phyloP scores from a whole-genome alignment of 2,797 vertebrate genomes.

The Podarcis siculus region DNA sequence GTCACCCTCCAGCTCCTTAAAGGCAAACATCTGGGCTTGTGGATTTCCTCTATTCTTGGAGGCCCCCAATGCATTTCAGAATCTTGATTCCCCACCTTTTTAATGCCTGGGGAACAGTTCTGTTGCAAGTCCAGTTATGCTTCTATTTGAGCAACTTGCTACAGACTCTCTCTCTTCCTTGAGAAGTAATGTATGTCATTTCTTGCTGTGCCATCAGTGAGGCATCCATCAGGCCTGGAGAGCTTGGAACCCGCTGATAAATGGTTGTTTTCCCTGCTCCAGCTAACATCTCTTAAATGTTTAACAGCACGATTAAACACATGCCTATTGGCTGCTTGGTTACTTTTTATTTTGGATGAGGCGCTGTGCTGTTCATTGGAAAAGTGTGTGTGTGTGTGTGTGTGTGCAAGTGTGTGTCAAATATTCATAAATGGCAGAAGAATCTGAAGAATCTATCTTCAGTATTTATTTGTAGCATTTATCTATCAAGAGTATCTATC shows the following conservation, averaged over 20 bases:
- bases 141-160: constrained; percentile 14
- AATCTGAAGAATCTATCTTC: constrained; percentile 59
- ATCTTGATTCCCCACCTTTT: too few relatives aligned
- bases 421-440: constrained; percentile 66
- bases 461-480: constrained; percentile 71
- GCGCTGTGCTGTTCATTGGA: constrained; percentile 60
- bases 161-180: constrained; percentile 18
- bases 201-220: constrained; percentile 32
- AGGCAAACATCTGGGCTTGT: too few relatives aligned
- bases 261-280: constrained; percentile 47
- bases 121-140: neutral
- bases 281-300: constrained; percentile 64
- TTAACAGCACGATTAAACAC: constrained; percentile 57
- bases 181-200: neutral
- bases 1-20: too few relatives aligned
- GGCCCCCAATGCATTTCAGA: too few relatives aligned
- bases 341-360: constrained; percentile 62
- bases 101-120: too few relatives aligned
- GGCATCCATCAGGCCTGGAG: constrained; percentile 31
- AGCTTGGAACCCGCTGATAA: constrained; percentile 53
- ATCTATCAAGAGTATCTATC: constrained; percentile 66
- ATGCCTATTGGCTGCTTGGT: constrained; percentile 49
- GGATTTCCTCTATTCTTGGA: too few relatives aligned
- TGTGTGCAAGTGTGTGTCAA: constrained; percentile 55
- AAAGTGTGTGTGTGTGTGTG: constrained; percentile 18